Percentiles rank a stretch among this genome's conserved stretches.
Evolutionary conservation across 1,140 invertebrate genomes (phyloP).

Genomic region (Lutraria rhynchaena): DNA sequence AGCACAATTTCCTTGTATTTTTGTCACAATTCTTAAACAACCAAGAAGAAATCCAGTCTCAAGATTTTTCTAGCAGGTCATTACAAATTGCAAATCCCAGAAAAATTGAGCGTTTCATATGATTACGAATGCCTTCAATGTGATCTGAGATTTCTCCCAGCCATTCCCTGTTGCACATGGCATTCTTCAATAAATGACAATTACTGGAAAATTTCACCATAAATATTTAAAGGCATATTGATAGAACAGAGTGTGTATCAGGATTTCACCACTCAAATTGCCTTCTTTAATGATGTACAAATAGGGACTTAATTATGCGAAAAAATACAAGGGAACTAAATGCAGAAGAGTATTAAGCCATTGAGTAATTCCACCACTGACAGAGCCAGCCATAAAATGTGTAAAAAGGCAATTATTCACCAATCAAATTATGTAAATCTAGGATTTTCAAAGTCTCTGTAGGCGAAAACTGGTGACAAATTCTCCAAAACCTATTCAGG

Average conservation of each 20-base stretch:
- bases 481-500: background rate
- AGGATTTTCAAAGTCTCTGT: background rate
- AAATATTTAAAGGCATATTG: conserved; percentile 31
- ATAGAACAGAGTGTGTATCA: background rate
- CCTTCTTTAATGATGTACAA: conserved; percentile 8
- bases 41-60: too few species aligned
- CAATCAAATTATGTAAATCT: conserved; percentile 58
- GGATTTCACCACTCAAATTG: too few species aligned
- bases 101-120: too few species aligned
- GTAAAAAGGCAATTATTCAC: conserved; percentile 43
- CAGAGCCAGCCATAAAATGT: conserved; percentile 5
- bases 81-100: too few species aligned
- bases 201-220: conserved; percentile 22
- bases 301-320: conserved; percentile 4
- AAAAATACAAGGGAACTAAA: background rate
- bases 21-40: too few species aligned
- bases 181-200: conserved; percentile 27
- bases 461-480: conserved; percentile 31
- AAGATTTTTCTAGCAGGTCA: too few species aligned
- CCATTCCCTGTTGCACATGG: conserved; percentile 6
- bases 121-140: too few species aligned
- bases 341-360: background rate
- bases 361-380: background rate
- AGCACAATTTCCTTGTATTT: too few species aligned
- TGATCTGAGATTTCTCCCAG: too few species aligned